Percentiles rank a stretch among this genome's conserved stretches.
Conservation (phyloP, 2,888 invertebrate genomes). For the Leptopilina syphax region DNA sequence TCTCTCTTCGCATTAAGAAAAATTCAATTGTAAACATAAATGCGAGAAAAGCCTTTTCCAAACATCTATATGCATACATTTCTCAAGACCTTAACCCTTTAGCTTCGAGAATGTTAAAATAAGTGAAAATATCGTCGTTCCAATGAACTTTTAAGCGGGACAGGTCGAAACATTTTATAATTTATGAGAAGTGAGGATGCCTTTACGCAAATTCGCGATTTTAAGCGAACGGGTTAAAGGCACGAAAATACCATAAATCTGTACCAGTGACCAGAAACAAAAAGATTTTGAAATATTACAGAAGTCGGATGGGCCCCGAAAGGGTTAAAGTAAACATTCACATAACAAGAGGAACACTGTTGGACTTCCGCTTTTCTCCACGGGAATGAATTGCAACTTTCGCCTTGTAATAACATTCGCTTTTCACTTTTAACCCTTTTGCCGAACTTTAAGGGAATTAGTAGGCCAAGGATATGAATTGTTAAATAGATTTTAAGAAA, state of each 20-base stretch:
- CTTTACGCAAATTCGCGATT: conserved; percentile 35
- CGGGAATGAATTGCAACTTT: conserved; percentile 19
- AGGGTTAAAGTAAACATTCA: conserved; percentile 44
- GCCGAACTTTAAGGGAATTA: conserved; percentile 10
- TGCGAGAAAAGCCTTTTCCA: too few relatives aligned
- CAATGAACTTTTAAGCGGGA: not conserved
- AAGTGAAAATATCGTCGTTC: not conserved
- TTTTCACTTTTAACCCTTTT: conserved; percentile 7
- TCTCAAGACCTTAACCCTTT: not conserved
- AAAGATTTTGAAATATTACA: conserved; percentile 50
- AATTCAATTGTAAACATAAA: too few relatives aligned
- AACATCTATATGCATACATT: too few relatives aligned
- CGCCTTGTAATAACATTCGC: conserved; percentile 14
- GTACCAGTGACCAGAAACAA: conserved; percentile 51
- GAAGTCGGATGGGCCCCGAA: conserved; percentile 40
- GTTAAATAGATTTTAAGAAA: conserved; percentile 4
- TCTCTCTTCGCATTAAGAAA: too few relatives aligned
- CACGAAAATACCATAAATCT: conserved; percentile 50
- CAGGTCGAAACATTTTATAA: not conserved
- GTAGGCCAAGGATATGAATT: conserved; percentile 5
- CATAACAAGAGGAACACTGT: conserved; percentile 8
- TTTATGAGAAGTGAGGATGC: conserved; percentile 6
- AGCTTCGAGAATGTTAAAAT: not conserved
- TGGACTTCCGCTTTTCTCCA: conserved; percentile 23
- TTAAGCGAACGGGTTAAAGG: conserved; percentile 15